Conservation (phyloP, 2,888 invertebrate genomes). For the Falcaria lacertinaria region DNA sequence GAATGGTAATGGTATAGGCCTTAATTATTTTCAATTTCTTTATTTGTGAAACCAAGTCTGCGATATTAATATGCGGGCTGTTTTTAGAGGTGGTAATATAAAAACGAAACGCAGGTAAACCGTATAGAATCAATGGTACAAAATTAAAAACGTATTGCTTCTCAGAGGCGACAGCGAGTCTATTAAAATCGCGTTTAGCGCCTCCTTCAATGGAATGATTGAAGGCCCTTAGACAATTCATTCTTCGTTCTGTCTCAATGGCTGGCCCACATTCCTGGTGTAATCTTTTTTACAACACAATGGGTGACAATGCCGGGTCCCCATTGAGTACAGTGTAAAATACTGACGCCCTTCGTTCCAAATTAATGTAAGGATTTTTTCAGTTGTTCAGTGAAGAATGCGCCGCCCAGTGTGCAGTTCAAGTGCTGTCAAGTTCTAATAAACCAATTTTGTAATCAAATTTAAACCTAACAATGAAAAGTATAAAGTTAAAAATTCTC, state of each 20-base stretch:
- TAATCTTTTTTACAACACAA: conserved; percentile 71
- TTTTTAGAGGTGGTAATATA: conserved; percentile 20
- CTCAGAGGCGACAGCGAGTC: conserved; percentile 70
- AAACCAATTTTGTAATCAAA: conserved; percentile 3
- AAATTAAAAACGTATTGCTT: conserved; percentile 63
- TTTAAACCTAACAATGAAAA: conserved; percentile 9
- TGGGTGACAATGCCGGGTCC: conserved; percentile 55
- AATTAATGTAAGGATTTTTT: conserved; percentile 69
- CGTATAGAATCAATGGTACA: conserved; percentile 46
- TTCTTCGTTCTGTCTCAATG: conserved; percentile 62
- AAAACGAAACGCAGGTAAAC: conserved; percentile 47
- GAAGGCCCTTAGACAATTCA: conserved; percentile 73
- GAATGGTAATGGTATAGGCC: too few species aligned
- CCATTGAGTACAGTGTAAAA: conserved; percentile 58
- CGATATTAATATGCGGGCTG: background rate
- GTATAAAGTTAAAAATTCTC: conserved; percentile 12
- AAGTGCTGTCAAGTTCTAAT: conserved; percentile 14
- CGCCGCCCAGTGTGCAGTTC: conserved; percentile 60
- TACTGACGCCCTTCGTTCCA: conserved; percentile 54
- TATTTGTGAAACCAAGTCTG: background rate
- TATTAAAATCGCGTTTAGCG: conserved; percentile 77
- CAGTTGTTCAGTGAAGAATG: conserved; percentile 54
- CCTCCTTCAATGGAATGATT: conserved; percentile 74
- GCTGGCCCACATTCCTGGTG: conserved; percentile 68
- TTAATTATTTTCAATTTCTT: background rate